Conservation (phyloP, 2,888 invertebrate species). For the Sesamia inferens region DNA sequence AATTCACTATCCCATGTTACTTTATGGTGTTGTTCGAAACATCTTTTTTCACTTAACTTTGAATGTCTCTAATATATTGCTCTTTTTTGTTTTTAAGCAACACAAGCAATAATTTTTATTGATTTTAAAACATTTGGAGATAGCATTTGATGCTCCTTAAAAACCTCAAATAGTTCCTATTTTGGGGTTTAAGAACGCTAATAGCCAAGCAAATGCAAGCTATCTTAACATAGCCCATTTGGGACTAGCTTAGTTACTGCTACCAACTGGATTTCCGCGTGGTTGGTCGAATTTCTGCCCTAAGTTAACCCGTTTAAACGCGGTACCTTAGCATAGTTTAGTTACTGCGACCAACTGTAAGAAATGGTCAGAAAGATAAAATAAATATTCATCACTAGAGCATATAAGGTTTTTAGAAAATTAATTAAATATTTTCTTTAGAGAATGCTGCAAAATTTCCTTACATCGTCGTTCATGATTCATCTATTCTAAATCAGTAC, state of each 20-base stretch:
- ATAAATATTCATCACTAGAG: neutral
- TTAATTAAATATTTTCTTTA: neutral
- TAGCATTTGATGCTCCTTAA: neutral
- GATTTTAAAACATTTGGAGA: neutral
- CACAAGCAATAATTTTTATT: neutral
- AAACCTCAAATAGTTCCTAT: neutral
- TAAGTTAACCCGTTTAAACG: neutral
- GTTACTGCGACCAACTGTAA: neutral
- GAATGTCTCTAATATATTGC: conserved; percentile 10
- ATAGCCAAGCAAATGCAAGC: neutral
- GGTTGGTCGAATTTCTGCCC: neutral
- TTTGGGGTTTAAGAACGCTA: neutral
- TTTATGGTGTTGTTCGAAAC: conserved; percentile 50
- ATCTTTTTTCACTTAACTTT: conserved; percentile 43
- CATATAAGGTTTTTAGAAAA: neutral
- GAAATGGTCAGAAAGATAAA: neutral
- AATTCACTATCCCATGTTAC: conserved; percentile 60
- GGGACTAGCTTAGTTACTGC: neutral
- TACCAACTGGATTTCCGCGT: neutral
- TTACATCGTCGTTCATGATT: conserved; percentile 33
- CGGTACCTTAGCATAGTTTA: neutral
- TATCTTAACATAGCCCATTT: neutral
- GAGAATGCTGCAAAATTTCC: neutral
- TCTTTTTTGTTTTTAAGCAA: conserved; percentile 20
- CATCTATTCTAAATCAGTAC: conserved; percentile 44